Base-by-base conservation (phyloP, 2,113 vertebrate genomes). In the Turnix velox region DNA sequence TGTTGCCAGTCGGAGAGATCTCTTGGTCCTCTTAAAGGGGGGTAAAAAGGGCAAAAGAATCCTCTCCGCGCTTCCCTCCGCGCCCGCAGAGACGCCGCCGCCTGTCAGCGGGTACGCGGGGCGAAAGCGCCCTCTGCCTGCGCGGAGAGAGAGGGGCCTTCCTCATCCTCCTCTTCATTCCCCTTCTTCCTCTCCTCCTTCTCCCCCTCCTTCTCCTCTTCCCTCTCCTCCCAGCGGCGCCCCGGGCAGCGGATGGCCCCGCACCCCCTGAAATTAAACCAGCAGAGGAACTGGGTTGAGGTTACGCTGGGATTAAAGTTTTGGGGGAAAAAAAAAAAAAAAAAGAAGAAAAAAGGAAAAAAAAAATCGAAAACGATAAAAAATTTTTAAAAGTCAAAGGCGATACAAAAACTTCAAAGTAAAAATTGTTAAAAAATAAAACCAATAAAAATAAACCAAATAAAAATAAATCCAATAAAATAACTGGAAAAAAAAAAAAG, bases 41-140 rank as follows among this genome's bases (percentile, higher is more conserved):
- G n/a, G n/a, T n/a, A n/a, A n/a, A n/a, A n/a, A n/a, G n/a, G n/a
- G n/a, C n/a, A n/a, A n/a, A n/a, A n/a, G n/a, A n/a, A n/a, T 68
- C n/a, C n/a, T 33, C 52, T 55, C 52, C n/a, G 31, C 51, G 49
- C 31, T 66, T 63, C 30, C 71, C 68, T n/a, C n/a, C n/a, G n/a
- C n/a, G n/a, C n/a, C n/a, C n/a, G n/a, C n/a, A n/a, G n/a, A n/a
- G n/a, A n/a, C n/a, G n/a, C 71, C 75, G 66, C 55, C 55, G 86
- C 63, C 93, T 83, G 93, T 65, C 91, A 95, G 94, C 48, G 73
- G 83, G 91, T 35, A 88, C 67, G 91, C 90, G 57, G 88, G 96
- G 92, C 97, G 86, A 95, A 94, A 81, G 97, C 97, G 97, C 97
- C 97, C 97, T 97, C 97, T 97, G 97, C 94, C 96, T 68, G 95